phyloP scores from a whole-genome alignment of 2,797 vertebrate genomes.

The Spheniscus humboldti region DNA sequence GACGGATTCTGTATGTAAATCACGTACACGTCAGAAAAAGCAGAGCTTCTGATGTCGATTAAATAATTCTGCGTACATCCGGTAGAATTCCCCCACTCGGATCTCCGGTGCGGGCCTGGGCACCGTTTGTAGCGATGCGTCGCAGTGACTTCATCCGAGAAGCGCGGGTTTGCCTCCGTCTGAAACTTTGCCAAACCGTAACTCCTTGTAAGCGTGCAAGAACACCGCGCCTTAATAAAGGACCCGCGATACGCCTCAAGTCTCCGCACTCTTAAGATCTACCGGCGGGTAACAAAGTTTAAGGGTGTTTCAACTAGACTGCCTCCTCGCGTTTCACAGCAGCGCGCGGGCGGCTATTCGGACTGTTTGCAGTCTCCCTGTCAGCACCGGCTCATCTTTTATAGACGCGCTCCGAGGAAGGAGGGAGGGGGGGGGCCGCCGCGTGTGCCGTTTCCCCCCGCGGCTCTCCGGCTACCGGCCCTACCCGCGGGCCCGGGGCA shows the following conservation, averaged over 20 bases:
- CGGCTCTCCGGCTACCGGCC: background rate
- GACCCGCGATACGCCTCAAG: rapidly evolving
- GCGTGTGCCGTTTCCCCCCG: too few relatives aligned
- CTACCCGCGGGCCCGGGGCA: background rate
- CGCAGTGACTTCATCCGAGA: rapidly evolving
- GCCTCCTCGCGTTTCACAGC: background rate
- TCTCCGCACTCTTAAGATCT: rapidly evolving
- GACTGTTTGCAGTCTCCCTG: rapidly evolving
- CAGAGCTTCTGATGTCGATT: background rate
- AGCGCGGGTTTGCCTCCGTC: rapidly evolving
- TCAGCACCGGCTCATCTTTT: rapidly evolving
- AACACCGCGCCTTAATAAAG: rapidly evolving
- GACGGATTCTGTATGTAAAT: background rate
- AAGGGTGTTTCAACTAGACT: rapidly evolving
- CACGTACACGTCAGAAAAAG: rapidly evolving
- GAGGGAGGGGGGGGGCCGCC: too few relatives aligned
- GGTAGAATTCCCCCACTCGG: rapidly evolving
- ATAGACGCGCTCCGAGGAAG: too few relatives aligned
- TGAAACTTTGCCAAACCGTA: rapidly evolving
- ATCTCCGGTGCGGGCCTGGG: rapidly evolving
- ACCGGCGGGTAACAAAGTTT: rapidly evolving
- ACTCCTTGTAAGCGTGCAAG: rapidly evolving
- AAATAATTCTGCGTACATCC: background rate
- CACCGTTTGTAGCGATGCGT: rapidly evolving
- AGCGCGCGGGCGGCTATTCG: rapidly evolving